Evolutionary conservation across 1,140 invertebrate genomes (phyloP), one percentile per base, ranked within the genome.

Genomic region (Oedothorax gibbosus): DNA sequence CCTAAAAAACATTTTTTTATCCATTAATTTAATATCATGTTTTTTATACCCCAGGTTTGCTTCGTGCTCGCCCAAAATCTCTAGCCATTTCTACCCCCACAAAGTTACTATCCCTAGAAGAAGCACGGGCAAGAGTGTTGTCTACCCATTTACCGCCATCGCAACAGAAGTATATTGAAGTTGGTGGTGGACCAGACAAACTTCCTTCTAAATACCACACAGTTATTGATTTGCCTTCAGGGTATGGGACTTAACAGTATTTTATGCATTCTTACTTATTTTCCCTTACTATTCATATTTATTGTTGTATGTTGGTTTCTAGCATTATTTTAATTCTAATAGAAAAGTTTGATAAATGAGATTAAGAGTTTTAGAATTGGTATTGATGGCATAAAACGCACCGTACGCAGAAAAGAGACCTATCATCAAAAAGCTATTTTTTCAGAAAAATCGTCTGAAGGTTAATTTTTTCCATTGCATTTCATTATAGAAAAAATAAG

Each of bases 141-240:
- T 87, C 78, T 65, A 79, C 87, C 15, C 86, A 90, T 68, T 71
- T 88, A 11, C 86, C 87, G 56, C 85, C 89, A 91, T 73, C 79
- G 5, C 78, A 86, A 20, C 93, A 95, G 87, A 94, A 95, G 88
- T 98, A 96, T 87, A 97, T 98, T 84, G 96, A 98, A 92, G 97
- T 98, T 75, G 97, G 92, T 87, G 96, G 95, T 0, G 97, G 97
- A 8, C 96, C 96, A 1, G 93, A 95, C 60, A 96, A 94, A 88
- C 91, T 98, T 15, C 96, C 96, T 0, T 92, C 94, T 64, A 95
- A 95, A 88, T 99, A 98, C 90, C 97, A 99, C 89, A 98, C 97
- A 2, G 94, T 99, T 8, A 81, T 85, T 56, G 81, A 81, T 3
- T 81, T 79, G 20, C 86, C 86, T 54, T 18, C 62, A 10, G 87